Evolutionary conservation across 2,888 invertebrate species (phyloP), one percentile per base, ranked within the genome.

Genomic region (Punctoribates punctum): DNA sequence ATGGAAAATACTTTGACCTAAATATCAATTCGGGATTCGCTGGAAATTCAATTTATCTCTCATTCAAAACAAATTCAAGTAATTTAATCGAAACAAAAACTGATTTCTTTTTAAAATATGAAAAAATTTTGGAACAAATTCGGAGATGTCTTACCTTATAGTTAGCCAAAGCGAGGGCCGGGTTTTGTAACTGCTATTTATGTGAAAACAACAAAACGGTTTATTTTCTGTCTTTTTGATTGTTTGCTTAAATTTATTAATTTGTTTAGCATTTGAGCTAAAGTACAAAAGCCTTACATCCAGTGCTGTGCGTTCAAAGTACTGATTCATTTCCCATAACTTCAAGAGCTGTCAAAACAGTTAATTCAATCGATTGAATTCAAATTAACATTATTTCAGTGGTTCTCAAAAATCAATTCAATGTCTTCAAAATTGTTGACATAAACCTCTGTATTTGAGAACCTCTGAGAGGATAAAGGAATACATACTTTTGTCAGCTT

Each of bases 321-420:
- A 87, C 75, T 84, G 84, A 80, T 98, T 96, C 80, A 94, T 93
- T 86, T 97, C 96, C 99, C 99, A 99, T 65, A 98, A 87, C 79
- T 92, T 92, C 78, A 96, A 87, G 81, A 97, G 86, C 88, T 87
- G 82, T 62, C 17, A 72, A 75, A 34, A 51, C 23, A 70, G 1
- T 42, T 70, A n/a, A 70, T 70, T 70, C 13, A 74, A 77, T 77
- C 62, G 57, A 15, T 38, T 25, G 60, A 57, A 48, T 42, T 54
- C 57, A 25, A 6, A 34, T 4, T 65, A 11, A 17, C 0, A 34
- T 17, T 11, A 23, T 34, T 27, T 70, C 70, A 70, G 42, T 42
- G 70, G 42, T 70, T 70, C 42, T 42, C 38, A 42, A 70, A 70
- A 17, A 34, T 62, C 25, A 2, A 51, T 51, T 51, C 51, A n/a